phyloP scores from a whole-genome alignment of 2,888 invertebrate genomes.

The Pecten maximus region DNA sequence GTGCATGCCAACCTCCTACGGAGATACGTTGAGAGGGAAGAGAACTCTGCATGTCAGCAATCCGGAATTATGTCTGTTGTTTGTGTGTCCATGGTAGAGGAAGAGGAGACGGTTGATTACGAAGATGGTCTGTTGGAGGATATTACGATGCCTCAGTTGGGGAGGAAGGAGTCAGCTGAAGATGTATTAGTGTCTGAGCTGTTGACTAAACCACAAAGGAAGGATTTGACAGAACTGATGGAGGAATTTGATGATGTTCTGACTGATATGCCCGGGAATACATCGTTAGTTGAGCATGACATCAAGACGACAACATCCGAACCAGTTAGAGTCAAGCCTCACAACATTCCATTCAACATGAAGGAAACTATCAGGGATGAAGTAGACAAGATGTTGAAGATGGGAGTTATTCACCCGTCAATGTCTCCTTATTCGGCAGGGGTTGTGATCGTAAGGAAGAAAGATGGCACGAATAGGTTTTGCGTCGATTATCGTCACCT shows the following conservation, averaged over 20 bases:
- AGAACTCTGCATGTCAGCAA: not conserved
- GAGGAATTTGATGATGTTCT: not conserved
- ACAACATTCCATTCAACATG: slow-evolving; percentile 40
- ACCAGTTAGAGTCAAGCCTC: slow-evolving; percentile 37
- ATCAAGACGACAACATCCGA: slow-evolving; percentile 36
- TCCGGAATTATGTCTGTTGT: not conserved
- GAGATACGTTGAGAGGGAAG: slow-evolving; percentile 40
- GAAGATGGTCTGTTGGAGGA: not conserved
- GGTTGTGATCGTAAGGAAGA: not conserved
- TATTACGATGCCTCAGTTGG: not conserved
- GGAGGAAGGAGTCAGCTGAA: not conserved
- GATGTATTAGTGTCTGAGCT: not conserved
- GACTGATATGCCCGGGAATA: slow-evolving; percentile 30
- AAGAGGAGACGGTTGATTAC: not conserved
- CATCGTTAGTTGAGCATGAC: slow-evolving; percentile 34
- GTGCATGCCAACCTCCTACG: slow-evolving; percentile 56
- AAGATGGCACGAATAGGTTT: slow-evolving; percentile 33
- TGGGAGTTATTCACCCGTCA: slow-evolving; percentile 46
- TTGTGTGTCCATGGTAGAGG: not conserved
- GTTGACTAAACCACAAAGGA: not conserved
- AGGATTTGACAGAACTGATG: not conserved
- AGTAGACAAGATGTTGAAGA: slow-evolving; percentile 44
- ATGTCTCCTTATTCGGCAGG: slow-evolving; percentile 36
- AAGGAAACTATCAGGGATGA: slow-evolving; percentile 39
- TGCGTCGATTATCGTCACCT: slow-evolving; percentile 36